Conservation (phyloP, 1,140 invertebrate species). For the Drosophila yakuba region DNA sequence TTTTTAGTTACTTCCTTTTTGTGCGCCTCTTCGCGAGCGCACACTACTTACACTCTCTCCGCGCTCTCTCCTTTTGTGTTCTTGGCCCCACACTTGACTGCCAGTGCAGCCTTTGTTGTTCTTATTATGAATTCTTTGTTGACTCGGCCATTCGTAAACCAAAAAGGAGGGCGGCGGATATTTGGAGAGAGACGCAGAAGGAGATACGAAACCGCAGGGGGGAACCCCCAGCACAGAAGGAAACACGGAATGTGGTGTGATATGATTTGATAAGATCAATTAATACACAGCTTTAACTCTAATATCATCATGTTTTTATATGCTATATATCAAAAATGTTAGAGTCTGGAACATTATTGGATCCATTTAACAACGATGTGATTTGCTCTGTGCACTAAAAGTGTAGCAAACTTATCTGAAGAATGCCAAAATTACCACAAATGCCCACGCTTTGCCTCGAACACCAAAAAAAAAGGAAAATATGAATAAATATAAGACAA, state of each 20-base stretch:
- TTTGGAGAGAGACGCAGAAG: not conserved
- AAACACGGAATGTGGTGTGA: not conserved
- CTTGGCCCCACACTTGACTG: conserved; percentile 44
- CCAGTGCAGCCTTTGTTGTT: conserved; percentile 41
- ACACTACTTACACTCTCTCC: conserved; percentile 15
- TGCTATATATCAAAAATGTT: too few species aligned
- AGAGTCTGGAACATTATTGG: too few species aligned
- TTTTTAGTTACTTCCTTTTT: conserved; percentile 83
- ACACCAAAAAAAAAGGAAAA: conserved; percentile 1
- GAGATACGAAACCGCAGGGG: conserved; percentile 1
- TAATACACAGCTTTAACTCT: too few species aligned
- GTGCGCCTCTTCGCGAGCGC: conserved; percentile 66
- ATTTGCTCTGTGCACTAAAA: conserved; percentile 17
- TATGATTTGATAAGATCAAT: not conserved
- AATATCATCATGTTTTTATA: too few species aligned
- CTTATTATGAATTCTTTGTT: conserved; percentile 57
- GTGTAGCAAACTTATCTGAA: conserved; percentile 39
- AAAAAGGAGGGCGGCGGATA: conserved; percentile 9
- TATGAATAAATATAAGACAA: conserved; percentile 6
- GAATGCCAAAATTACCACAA: conserved; percentile 29
- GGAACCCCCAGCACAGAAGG: conserved; percentile 1
- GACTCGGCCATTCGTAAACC: conserved; percentile 54
- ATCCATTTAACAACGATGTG: not conserved
- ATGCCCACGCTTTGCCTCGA: conserved; percentile 40
- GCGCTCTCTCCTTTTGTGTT: conserved; percentile 26